phyloP scores from a whole-genome alignment of 2,797 vertebrate genomes.

The Tadarida brasiliensis region DNA sequence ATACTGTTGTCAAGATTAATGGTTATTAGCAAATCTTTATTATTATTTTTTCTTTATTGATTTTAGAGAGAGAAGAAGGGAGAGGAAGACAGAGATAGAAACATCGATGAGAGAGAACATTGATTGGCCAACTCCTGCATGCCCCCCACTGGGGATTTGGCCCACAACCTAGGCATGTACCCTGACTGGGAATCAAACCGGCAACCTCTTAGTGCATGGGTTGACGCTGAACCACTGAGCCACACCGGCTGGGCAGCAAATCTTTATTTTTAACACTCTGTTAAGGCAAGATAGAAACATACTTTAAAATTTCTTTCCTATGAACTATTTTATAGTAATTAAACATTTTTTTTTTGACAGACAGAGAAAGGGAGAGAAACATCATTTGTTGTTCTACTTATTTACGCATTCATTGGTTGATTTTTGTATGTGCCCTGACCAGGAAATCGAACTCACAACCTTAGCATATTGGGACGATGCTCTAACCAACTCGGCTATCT shows the following conservation, averaged over 20 bases:
- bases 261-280: conserved; percentile 48
- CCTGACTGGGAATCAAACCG: too few species aligned
- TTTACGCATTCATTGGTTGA: not conserved
- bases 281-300: conserved; percentile 58
- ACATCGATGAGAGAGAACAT: too few species aligned
- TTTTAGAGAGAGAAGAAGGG: too few species aligned
- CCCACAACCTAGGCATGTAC: too few species aligned
- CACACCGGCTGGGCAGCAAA: not conserved
- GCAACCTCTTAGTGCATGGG: too few species aligned
- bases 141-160: too few species aligned
- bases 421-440: not conserved
- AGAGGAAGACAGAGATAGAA: too few species aligned
- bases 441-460: not conserved
- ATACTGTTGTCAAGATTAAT: conserved; percentile 47
- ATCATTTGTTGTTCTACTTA: not conserved
- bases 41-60: not conserved
- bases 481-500: not conserved
- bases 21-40: conserved; percentile 52
- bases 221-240: too few species aligned
- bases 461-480: not conserved
- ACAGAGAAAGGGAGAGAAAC: not conserved
- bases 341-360: not conserved
- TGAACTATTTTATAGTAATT: conserved; percentile 41
- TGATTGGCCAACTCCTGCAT: too few species aligned
- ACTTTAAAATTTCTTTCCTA: conserved; percentile 52